Conservation (phyloP, 2,888 invertebrate genomes). For the Spisula subtruncata region DNA sequence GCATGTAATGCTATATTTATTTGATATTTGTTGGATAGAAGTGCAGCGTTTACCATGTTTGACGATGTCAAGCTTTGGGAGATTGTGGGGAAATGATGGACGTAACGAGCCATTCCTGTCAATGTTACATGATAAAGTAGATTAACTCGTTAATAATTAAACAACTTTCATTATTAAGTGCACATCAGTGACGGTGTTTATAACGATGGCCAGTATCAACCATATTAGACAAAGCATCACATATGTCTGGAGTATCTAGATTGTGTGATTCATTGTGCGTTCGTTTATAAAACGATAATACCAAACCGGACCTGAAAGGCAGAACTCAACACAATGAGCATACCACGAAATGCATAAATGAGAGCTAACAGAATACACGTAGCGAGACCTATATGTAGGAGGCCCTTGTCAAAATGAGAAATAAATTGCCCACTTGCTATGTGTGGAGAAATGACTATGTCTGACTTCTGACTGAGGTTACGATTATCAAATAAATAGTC, state of each 20-base stretch:
- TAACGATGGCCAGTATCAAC: background rate
- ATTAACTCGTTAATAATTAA: conserved; percentile 18
- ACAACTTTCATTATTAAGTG: conserved; percentile 23
- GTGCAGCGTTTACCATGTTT: too few relatives aligned
- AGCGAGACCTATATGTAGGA: too few relatives aligned
- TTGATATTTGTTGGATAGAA: too few relatives aligned
- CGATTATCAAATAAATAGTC: too few relatives aligned
- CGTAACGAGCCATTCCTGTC: too few relatives aligned
- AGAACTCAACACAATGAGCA: too few relatives aligned
- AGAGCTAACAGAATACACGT: too few relatives aligned
- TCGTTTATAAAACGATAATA: too few relatives aligned
- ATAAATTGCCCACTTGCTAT: background rate
- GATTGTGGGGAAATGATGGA: background rate
- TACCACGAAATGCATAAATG: too few relatives aligned
- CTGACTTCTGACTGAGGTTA: background rate
- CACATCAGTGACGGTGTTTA: background rate
- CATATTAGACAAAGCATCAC: background rate
- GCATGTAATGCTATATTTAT: too few relatives aligned
- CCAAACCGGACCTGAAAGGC: too few relatives aligned
- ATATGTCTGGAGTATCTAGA: background rate
- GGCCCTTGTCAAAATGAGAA: too few relatives aligned
- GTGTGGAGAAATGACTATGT: background rate
- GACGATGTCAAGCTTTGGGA: background rate
- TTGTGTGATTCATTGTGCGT: background rate
- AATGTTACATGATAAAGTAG: conserved; percentile 23